Percentiles rank a stretch among this genome's conserved stretches.
These are phyloP conservation scores for Actenoides hombroni DNA, from an alignment of 2,113 vertebrate species.

Conservation along the genomic window DNA sequence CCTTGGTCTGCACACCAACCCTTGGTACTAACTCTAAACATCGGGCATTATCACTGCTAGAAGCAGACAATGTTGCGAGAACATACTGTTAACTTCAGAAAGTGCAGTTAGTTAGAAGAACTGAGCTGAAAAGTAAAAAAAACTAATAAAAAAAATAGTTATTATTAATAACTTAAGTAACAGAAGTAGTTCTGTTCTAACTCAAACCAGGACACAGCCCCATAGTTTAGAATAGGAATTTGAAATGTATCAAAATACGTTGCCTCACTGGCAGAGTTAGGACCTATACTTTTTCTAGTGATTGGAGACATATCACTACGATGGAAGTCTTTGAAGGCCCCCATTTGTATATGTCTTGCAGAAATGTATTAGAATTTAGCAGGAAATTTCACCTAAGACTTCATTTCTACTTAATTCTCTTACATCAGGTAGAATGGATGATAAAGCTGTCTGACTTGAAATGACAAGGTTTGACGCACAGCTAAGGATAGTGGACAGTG, in stretches of 20 bases:
- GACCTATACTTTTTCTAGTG: neutral
- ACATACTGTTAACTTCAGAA: too few species aligned
- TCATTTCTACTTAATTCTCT: neutral
- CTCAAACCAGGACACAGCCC: neutral
- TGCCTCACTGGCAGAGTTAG: neutral
- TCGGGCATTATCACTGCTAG: too few species aligned
- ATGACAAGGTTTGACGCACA: neutral
- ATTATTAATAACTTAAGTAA: too few species aligned
- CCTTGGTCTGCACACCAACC: too few species aligned
- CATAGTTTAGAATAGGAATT: neutral
- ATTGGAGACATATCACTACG: neutral
- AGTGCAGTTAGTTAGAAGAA: too few species aligned
- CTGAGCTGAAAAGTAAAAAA: too few species aligned
- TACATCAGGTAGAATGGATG: neutral
- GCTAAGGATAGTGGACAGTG: neutral
- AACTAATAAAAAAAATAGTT: too few species aligned
- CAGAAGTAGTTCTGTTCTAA: too few species aligned
- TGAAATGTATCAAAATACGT: neutral
- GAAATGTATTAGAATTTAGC: neutral
- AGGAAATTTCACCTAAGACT: neutral
- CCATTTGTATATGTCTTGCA: neutral
- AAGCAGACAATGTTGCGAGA: too few species aligned
- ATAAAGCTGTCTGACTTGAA: neutral
- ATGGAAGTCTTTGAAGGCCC: neutral
- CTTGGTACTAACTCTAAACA: too few species aligned